These are phyloP conservation scores for Melanogrammus aeglefinus DNA, from an alignment of 2,797 vertebrate species.

Conservation along the genomic window DNA sequence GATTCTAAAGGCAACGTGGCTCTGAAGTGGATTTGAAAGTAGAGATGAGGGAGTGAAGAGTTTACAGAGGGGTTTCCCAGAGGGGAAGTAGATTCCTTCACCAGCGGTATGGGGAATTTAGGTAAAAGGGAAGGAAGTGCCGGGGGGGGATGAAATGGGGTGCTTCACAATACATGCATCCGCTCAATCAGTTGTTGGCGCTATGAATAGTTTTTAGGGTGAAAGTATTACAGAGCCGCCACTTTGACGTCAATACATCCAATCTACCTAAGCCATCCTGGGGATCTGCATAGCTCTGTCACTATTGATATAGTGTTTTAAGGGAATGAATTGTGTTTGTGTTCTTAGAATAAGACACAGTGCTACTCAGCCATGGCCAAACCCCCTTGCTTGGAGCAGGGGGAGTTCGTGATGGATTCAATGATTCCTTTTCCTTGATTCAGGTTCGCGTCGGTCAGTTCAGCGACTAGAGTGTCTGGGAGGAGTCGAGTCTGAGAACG, in stretches of 20 bases:
- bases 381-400: neutral
- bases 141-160: no score
- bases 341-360: neutral
- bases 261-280: no score
- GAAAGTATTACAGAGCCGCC: neutral
- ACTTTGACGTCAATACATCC: neutral
- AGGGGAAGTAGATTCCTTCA: neutral
- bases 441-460: neutral
- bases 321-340: no score
- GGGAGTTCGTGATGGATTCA: no score
- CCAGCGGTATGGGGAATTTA: neutral
- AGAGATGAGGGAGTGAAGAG: neutral
- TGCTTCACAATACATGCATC: neutral
- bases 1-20: neutral
- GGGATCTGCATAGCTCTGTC: no score
- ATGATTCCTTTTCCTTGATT: no score
- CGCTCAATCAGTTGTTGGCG: neutral
- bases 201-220: neutral
- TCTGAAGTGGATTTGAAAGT: neutral
- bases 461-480: no score
- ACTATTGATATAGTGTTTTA: no score
- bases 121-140: no score
- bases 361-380: slow-evolving; percentile 5
- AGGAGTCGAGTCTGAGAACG: no score
- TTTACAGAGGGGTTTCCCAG: neutral